These are phyloP conservation scores for Aphidius colemani DNA, from an alignment of 2,888 invertebrate genomes.

Conservation along the genomic window DNA sequence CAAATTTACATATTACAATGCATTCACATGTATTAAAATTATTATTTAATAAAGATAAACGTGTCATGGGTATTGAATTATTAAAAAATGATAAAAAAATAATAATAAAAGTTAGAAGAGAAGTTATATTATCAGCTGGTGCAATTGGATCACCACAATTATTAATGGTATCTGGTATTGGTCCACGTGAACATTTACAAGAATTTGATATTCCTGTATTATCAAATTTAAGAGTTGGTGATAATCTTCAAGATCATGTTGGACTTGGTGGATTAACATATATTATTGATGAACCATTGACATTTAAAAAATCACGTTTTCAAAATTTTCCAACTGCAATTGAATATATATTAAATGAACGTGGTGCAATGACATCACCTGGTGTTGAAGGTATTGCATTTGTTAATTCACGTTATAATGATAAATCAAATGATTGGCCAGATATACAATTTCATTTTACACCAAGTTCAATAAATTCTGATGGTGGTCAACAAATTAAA, in stretches of 20 bases:
- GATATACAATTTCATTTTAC: constrained; percentile 88
- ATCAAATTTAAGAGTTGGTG: constrained; percentile 77
- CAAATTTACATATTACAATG: constrained; percentile 80
- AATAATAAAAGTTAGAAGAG: constrained; percentile 72
- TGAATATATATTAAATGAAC: constrained; percentile 80
- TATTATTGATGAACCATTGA: constrained; percentile 78
- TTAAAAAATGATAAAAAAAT: constrained; percentile 69
- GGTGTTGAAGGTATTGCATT: constrained; percentile 88
- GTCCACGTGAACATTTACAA: constrained; percentile 76
- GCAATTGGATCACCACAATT: constrained; percentile 87
- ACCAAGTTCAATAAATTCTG: constrained; percentile 82
- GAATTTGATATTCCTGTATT: constrained; percentile 75
- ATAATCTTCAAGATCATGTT: constrained; percentile 87
- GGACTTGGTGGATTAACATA: constrained; percentile 85
- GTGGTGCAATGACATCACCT: constrained; percentile 80
- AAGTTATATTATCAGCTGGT: constrained; percentile 85
- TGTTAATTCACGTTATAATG: constrained; percentile 85
- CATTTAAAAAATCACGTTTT: constrained; percentile 77
- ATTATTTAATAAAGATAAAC: constrained; percentile 71
- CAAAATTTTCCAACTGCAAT: constrained; percentile 77
- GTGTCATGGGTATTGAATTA: constrained; percentile 79
- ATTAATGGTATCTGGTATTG: constrained; percentile 89
- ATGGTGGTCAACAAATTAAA: constrained; percentile 78
- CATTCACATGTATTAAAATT: constrained; percentile 76
- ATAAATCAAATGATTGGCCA: constrained; percentile 76